phyloP scores from a whole-genome alignment of 2,797 vertebrate genomes.

The Pygocentrus nattereri region DNA sequence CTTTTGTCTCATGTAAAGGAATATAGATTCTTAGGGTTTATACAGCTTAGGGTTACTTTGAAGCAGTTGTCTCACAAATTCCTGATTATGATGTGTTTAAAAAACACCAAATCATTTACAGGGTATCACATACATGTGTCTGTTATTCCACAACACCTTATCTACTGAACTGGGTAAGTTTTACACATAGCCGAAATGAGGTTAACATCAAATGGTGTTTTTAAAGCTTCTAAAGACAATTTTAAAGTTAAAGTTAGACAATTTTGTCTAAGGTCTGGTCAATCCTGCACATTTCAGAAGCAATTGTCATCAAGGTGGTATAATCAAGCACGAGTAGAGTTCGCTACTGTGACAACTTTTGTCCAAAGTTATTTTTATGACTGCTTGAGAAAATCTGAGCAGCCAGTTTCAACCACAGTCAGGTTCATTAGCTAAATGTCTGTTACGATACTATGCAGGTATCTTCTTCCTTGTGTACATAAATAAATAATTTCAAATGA shows the following conservation, averaged over 20 bases:
- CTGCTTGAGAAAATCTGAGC: too few species aligned
- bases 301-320: conserved; percentile 68
- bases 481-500: conserved; percentile 52
- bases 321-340: conserved; percentile 77
- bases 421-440: conserved; percentile 47
- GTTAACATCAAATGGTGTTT: background rate
- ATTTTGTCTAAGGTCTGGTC: background rate
- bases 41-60: background rate
- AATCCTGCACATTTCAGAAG: background rate
- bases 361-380: too few species aligned
- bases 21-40: background rate
- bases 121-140: too few species aligned
- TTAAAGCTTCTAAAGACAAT: too few species aligned
- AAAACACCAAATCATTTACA: too few species aligned
- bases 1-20: background rate
- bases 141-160: too few species aligned
- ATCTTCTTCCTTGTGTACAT: background rate
- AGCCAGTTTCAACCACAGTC: conserved; percentile 9
- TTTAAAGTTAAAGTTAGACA: background rate
- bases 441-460: conserved; percentile 30
- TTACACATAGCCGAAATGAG: background rate
- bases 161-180: background rate
- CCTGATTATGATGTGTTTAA: too few species aligned
- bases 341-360: conserved; percentile 65
- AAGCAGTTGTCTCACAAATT: background rate